Evolutionary conservation across 2,888 invertebrate species (phyloP), one percentile per base, ranked within the genome.

Genomic region (Sphaerophoria taeniata): DNA sequence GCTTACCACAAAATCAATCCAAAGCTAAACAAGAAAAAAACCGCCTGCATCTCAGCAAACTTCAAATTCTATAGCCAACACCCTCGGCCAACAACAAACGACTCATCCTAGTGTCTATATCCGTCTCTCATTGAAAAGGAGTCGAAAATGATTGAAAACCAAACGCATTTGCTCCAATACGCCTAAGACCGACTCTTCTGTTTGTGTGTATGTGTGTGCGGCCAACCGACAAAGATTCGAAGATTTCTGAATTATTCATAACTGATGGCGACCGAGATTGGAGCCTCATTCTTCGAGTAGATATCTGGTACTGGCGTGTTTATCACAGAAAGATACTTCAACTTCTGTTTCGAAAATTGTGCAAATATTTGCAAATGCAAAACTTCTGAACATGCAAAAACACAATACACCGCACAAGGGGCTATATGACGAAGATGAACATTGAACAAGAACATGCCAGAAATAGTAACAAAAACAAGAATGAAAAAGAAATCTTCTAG

Each of bases 341-440:
- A n/a, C n/a, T n/a, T n/a, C n/a, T 71, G 58, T 58, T 60, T 71
- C 60, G 58, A 78, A 78, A 65, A 53, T 78, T 67, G 65, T 78
- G 78, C 72, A 78, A 78, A 78, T 78, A 78, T 78, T 78, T 78
- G 65, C 72, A 78, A 67, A 78, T 78, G 72, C 78, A 72, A 65
- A 72, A 65, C 12, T 60, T 43, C n/a, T 24, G 53, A 39, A 67
- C 16, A 9, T 7, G 0, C 53, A 24, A 16, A 49, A 0, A 5
- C 33, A 34, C 34, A 65, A 31, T 6, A 69, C 36, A 45, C 6
- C 47, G 43, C 65, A 34, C 63, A 73, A 63, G 24, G 16, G 65
- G 65, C 39, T 61, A 60, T 67, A n/a, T n/a, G n/a, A n/a, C n/a
- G 24, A 67, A 24, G 39, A 67, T 53, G 11, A 55, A 4, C 31